Percentiles rank a stretch among this genome's conserved stretches.
Conservation (phyloP, 2,888 invertebrate genomes). For the Microplitis manilae region DNA sequence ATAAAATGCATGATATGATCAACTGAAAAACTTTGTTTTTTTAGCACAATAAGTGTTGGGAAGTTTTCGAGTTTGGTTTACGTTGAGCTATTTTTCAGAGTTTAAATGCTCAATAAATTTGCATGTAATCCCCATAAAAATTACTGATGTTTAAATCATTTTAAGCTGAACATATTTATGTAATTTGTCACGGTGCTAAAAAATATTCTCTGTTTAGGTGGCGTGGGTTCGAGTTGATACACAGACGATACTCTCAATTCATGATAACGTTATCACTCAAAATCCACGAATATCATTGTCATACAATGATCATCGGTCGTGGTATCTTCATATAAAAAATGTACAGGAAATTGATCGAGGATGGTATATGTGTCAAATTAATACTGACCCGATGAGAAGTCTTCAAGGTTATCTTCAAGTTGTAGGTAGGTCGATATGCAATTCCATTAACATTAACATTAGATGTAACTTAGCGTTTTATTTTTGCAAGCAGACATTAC, state of each 20-base stretch:
- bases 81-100: not conserved
- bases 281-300: slow-evolving; percentile 90
- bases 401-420: slow-evolving; percentile 92
- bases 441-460: not conserved
- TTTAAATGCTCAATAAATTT: no score
- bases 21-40: no score
- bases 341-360: slow-evolving; percentile 91
- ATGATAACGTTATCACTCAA: slow-evolving; percentile 92
- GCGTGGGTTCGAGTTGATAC: slow-evolving; percentile 95
- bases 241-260: slow-evolving; percentile 92
- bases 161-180: slow-evolving; percentile 13
- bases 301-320: slow-evolving; percentile 91
- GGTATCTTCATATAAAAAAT: slow-evolving; percentile 91
- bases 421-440: slow-evolving; percentile 80
- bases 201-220: slow-evolving; percentile 74
- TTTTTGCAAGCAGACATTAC: no score
- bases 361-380: slow-evolving; percentile 95
- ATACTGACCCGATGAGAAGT: slow-evolving; percentile 94
- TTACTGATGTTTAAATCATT: not conserved
- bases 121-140: not conserved
- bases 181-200: slow-evolving; percentile 52
- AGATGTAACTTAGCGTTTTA: no score
- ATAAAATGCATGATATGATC: no score
- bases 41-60: no score
- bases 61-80: not conserved